Conservation (phyloP, 2,113 vertebrate species). For the Mesocricetus auratus region DNA sequence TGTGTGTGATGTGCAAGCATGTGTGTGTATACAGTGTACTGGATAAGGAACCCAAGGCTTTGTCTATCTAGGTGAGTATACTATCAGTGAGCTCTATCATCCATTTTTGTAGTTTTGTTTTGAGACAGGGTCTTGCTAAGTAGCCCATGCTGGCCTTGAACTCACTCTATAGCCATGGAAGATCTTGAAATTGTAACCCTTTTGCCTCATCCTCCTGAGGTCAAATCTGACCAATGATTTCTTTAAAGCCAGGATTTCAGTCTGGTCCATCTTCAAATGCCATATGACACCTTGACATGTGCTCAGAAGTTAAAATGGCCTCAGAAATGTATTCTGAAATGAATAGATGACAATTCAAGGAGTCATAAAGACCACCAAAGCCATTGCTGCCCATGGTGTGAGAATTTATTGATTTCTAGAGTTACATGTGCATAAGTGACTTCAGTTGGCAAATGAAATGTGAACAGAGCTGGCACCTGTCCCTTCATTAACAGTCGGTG, state of each 20-base stretch:
- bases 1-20: too few species aligned
- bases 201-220: background rate
- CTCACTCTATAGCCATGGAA: background rate
- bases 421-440: background rate
- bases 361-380: background rate
- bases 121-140: background rate
- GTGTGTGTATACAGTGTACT: background rate
- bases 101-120: background rate
- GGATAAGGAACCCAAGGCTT: background rate
- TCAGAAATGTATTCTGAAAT: background rate
- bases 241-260: slow-evolving; percentile 18
- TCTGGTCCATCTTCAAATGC: background rate
- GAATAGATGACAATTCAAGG: background rate
- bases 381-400: background rate
- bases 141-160: background rate
- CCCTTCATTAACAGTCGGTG: background rate
- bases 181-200: background rate
- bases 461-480: background rate
- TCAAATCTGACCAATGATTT: background rate
- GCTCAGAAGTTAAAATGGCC: background rate
- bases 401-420: background rate
- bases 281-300: background rate
- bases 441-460: background rate
- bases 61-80: background rate
- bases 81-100: background rate